Evolutionary conservation across 2,113 vertebrate species (phyloP).

Genomic region (Struthidea cinerea): DNA sequence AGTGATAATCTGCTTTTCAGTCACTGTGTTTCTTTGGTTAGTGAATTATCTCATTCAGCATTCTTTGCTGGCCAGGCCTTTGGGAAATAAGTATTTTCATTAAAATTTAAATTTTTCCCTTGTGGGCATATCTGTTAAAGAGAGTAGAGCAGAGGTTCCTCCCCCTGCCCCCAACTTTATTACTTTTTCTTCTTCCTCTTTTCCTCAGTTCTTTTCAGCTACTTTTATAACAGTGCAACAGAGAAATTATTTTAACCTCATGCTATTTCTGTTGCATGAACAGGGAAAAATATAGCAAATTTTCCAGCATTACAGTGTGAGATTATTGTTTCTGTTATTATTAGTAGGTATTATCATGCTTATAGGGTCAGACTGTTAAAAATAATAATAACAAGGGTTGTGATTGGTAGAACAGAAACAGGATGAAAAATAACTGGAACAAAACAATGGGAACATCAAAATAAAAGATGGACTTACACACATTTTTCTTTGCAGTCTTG

Average conservation of each 20-base stretch:
- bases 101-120: conserved; percentile 65
- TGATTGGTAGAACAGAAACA: neutral
- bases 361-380: neutral
- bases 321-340: neutral
- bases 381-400: neutral
- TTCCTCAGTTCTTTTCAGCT: neutral
- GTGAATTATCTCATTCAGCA: conserved; percentile 57
- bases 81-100: conserved; percentile 66
- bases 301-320: neutral
- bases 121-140: neutral
- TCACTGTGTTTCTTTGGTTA: conserved; percentile 17
- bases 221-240: neutral
- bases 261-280: neutral
- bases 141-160: neutral
- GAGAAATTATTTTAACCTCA: neutral
- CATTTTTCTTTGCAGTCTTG: neutral
- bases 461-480: neutral
- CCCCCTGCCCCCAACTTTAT: neutral
- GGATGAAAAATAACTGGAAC: neutral
- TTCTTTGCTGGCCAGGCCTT: conserved; percentile 26
- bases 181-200: neutral
- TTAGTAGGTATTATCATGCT: neutral
- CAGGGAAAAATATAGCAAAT: neutral
- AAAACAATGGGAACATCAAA: neutral
- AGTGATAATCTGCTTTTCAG: conserved; percentile 62